Base-by-base conservation (phyloP, 2,888 invertebrate species). In the Melipona beecheii region DNA sequence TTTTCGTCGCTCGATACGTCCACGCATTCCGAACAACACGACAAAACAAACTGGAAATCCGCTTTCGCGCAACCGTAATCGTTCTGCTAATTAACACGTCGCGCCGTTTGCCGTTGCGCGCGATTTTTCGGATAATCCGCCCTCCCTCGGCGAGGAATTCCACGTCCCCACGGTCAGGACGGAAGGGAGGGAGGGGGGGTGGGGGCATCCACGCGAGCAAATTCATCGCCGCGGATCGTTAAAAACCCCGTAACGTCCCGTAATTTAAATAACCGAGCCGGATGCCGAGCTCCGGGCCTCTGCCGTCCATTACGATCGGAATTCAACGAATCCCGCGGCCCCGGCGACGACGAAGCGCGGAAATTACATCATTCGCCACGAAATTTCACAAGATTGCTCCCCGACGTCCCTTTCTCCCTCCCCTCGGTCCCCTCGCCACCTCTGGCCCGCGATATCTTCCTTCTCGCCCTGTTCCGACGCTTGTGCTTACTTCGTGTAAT, bases 291-390 rank as follows among this genome's bases (percentile, higher is more conserved):
- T 6, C 43, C 9, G 43, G 15, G 2, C 31, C 21, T 49, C 17
- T 6, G 19, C 50, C 76, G 56, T 64, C 74, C 66, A 68, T 68
- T 66, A 65, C 78, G 78, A 76, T 75, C 62, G 78, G 82, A 85
- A 86, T 82, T 87, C 79, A 31, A 76, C 72, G 78, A 82, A 87
- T 79, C 60, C 76, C 65, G 62, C 54, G 72, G 60, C 60, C 24
- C 24, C 27, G 31, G 19, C 74, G 62, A 60, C 60, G 65, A 54
- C 58, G 68, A 66, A 64, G 76, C 87, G 70, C 76, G 78, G 56
- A 75, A 85, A 78, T 78, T 87, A 71, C 81, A 87, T 86, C 78
- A 85, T 74, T 78, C 87, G 85, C 66, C 80, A 66, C 68, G 87
- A 85, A 87, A 86, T 85, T 76, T 81, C 87, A 65, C 77, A 56